phyloP scores from a whole-genome alignment of 1,140 invertebrate species.

The Lepidurus packardi region DNA sequence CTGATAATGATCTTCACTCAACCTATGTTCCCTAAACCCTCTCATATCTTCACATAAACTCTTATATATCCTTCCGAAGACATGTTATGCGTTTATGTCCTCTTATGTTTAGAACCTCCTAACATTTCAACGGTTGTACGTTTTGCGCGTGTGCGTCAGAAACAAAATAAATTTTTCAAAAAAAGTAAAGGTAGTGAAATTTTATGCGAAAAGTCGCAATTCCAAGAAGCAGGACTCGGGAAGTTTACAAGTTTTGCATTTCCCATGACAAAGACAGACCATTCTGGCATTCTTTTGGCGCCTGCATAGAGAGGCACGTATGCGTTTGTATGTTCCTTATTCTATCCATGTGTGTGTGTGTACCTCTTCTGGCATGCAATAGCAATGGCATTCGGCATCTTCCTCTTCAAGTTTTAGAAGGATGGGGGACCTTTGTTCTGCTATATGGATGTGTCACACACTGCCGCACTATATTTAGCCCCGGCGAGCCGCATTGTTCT shows the following conservation, averaged over 20 bases:
- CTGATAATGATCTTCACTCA: slow-evolving; percentile 12
- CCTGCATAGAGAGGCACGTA: background rate
- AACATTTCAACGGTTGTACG: too few species aligned
- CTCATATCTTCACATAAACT: too few species aligned
- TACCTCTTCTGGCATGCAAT: slow-evolving; percentile 14
- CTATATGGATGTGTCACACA: slow-evolving; percentile 6
- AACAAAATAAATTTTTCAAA: too few species aligned
- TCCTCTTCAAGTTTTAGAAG: slow-evolving; percentile 4
- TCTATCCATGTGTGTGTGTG: slow-evolving; percentile 11
- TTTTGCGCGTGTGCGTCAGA: too few species aligned
- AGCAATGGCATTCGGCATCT: slow-evolving; percentile 14
- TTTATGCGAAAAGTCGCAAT: too few species aligned
- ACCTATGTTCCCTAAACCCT: background rate
- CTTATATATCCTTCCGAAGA: too few species aligned
- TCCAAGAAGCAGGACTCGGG: background rate
- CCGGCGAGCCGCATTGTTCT: slow-evolving; percentile 2
- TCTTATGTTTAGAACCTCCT: too few species aligned
- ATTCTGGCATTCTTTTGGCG: slow-evolving; percentile 3
- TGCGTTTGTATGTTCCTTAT: background rate
- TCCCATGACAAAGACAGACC: background rate
- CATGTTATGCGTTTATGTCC: too few species aligned
- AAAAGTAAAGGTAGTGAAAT: too few species aligned
- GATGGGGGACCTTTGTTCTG: slow-evolving; percentile 20
- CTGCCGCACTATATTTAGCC: slow-evolving; percentile 11
- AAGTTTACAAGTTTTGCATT: background rate